Evolutionary conservation across 2,888 invertebrate genomes (phyloP).

Genomic region (Lasioglossum villosulum): DNA sequence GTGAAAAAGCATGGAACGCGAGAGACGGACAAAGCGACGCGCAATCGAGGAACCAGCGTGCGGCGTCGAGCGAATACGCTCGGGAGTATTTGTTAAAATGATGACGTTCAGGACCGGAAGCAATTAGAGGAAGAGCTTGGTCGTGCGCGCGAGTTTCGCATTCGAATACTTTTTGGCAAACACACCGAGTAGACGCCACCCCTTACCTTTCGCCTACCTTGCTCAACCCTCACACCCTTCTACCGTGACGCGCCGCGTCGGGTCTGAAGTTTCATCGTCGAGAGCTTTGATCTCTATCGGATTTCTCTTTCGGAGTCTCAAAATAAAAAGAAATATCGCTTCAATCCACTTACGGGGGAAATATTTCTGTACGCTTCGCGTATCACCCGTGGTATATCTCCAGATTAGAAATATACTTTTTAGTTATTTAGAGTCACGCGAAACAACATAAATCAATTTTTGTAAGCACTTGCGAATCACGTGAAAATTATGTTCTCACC

Average conservation of each 20-base stretch:
- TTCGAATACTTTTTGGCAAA: slow-evolving; percentile 46
- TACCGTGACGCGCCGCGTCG: neutral
- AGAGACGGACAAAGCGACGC: slow-evolving; percentile 4
- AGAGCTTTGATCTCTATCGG: slow-evolving; percentile 7
- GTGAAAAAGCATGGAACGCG: neutral
- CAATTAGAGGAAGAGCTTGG: slow-evolving; percentile 60
- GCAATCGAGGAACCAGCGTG: neutral
- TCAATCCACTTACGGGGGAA: neutral
- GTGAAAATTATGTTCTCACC: neutral
- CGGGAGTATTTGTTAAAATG: slow-evolving; percentile 44
- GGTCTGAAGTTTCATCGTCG: neutral
- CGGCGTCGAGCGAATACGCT: slow-evolving; percentile 11
- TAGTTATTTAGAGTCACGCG: neutral
- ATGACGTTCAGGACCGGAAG: slow-evolving; percentile 53
- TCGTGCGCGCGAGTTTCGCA: slow-evolving; percentile 3
- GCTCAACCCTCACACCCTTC: neutral
- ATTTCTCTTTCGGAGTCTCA: neutral
- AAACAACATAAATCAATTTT: neutral
- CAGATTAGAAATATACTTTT: neutral
- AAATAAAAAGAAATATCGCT: neutral
- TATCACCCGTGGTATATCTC: neutral
- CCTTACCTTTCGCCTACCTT: slow-evolving; percentile 10
- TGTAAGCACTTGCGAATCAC: neutral
- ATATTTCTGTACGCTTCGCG: neutral
- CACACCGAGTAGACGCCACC: neutral